Conservation (phyloP, 2,888 invertebrate genomes). For the Margaritifera margaritifera region DNA sequence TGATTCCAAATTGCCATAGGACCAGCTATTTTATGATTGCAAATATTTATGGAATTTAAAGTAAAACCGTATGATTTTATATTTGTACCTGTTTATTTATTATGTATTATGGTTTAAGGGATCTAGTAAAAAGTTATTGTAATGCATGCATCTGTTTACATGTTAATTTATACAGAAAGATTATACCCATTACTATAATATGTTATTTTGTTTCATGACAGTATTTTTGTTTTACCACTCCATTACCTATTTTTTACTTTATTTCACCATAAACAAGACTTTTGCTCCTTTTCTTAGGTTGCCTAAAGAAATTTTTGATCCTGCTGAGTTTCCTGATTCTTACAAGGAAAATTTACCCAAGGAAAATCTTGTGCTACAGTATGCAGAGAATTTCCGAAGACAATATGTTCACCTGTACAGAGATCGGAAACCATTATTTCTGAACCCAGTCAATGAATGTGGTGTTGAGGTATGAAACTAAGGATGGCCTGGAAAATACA, state of each 20-base stretch:
- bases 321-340: conserved; percentile 68
- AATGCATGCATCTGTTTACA: too few relatives aligned
- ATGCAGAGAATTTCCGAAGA: conserved; percentile 72
- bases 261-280: not conserved
- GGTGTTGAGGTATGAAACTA: conserved; percentile 62
- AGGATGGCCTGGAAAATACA: not conserved
- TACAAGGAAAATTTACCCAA: conserved; percentile 71
- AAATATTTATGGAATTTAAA: too few relatives aligned
- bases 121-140: too few relatives aligned
- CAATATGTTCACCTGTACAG: conserved; percentile 73
- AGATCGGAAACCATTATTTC: conserved; percentile 71
- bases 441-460: conserved; percentile 72
- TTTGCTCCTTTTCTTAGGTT: conserved; percentile 26
- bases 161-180: too few relatives aligned
- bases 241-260: not conserved
- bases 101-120: too few relatives aligned
- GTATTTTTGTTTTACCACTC: too few relatives aligned
- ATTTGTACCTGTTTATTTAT: too few relatives aligned
- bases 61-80: too few relatives aligned
- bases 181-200: too few relatives aligned
- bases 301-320: conserved; percentile 64
- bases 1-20: too few relatives aligned
- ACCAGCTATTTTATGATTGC: too few relatives aligned
- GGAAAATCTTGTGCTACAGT: conserved; percentile 70
- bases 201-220: too few relatives aligned